phyloP scores from a whole-genome alignment of 37 sponge, comb jelly and placozoan genomes.

The Haliclona indistincta region DNA sequence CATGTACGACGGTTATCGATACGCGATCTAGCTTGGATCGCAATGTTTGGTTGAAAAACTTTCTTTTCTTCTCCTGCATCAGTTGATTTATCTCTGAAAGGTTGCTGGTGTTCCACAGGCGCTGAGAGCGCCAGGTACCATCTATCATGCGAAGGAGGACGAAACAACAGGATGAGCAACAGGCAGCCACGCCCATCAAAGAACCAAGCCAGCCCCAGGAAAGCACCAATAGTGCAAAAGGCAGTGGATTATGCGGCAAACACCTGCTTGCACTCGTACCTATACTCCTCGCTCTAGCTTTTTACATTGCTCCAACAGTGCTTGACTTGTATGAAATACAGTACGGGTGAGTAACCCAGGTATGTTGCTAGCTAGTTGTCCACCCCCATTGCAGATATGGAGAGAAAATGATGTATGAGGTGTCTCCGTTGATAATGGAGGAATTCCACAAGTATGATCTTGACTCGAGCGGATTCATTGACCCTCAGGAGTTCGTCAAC shows the following conservation, averaged over 20 bases:
- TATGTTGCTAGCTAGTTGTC: background rate
- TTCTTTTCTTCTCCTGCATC: no score
- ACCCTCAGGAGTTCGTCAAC: conserved; percentile 73
- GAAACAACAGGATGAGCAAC: no score
- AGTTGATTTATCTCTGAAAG: no score
- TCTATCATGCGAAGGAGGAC: no score
- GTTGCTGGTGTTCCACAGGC: no score
- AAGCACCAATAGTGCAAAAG: no score
- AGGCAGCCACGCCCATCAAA: no score
- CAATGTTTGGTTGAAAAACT: no score
- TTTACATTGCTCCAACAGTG: conserved; percentile 19
- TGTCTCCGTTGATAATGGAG: conserved; percentile 48
- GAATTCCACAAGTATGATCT: conserved; percentile 61
- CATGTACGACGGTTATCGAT: no score
- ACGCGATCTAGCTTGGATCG: no score
- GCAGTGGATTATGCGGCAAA: conserved; percentile 10
- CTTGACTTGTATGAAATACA: conserved; percentile 17
- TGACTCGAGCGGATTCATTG: conserved; percentile 55
- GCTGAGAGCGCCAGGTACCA: no score
- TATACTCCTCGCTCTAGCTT: conserved; percentile 14
- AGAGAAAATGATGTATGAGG: conserved; percentile 2
- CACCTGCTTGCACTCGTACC: conserved; percentile 26
- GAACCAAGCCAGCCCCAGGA: no score
- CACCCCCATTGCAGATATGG: conserved; percentile 29
- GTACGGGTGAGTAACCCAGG: conserved; percentile 13